Evolutionary conservation across 2,113 vertebrate genomes (phyloP).

Genomic region (Sinocyclocheilus rhinocerous): DNA sequence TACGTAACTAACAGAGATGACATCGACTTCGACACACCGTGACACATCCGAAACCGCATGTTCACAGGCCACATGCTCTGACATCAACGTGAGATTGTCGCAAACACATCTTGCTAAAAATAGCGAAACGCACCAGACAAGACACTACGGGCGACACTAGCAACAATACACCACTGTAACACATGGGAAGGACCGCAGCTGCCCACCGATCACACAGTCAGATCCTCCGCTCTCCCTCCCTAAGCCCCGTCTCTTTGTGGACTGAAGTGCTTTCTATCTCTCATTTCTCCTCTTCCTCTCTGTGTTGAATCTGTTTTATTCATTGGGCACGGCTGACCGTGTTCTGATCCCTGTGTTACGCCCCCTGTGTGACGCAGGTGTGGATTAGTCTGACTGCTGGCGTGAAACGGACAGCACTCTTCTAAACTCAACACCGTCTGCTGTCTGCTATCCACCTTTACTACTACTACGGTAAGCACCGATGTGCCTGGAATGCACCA

Average conservation of each 20-base stretch:
- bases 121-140: slow-evolving; percentile 54
- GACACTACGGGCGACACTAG: slow-evolving; percentile 64
- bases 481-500: slow-evolving; percentile 37
- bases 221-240: slow-evolving; percentile 35
- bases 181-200: slow-evolving; percentile 70
- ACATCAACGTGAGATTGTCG: slow-evolving; percentile 40
- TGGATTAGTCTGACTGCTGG: slow-evolving; percentile 89
- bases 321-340: slow-evolving; percentile 45
- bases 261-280: slow-evolving; percentile 69
- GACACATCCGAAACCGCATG: slow-evolving; percentile 46
- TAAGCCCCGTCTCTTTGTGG: slow-evolving; percentile 64
- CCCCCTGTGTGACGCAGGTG: slow-evolving; percentile 95
- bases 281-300: slow-evolving; percentile 61
- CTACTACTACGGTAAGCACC: slow-evolving; percentile 54
- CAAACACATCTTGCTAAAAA: slow-evolving; percentile 53
- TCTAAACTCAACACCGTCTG: slow-evolving; percentile 86
- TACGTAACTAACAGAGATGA: slow-evolving; percentile 30
- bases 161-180: slow-evolving; percentile 61
- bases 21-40: slow-evolving; percentile 29
- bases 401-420: slow-evolving; percentile 71
- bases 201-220: slow-evolving; percentile 6
- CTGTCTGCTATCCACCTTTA: slow-evolving; percentile 64
- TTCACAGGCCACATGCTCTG: slow-evolving; percentile 32
- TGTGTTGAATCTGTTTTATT: slow-evolving; percentile 70
- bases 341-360: slow-evolving; percentile 89